A percentile compares a stretch with the other conserved stretches of the same genome.
phyloP scores from a whole-genome alignment of 2,888 invertebrate genomes.

The Oxystoma pomonae region DNA sequence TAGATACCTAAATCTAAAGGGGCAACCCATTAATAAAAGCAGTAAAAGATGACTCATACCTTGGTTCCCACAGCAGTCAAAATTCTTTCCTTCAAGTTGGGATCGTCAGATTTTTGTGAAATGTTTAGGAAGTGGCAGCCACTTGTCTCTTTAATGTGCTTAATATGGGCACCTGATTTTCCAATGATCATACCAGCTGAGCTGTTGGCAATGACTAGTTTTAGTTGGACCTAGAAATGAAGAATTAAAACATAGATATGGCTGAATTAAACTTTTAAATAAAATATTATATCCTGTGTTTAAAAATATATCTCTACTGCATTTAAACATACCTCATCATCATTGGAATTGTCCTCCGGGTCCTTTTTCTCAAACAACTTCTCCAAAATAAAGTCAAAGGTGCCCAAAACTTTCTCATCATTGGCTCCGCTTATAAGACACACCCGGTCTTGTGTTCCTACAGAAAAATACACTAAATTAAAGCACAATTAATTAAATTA shows the following conservation, averaged over 20 bases:
- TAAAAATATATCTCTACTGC: not conserved
- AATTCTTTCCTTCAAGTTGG: not conserved
- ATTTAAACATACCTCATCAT: not conserved
- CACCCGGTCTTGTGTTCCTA: not conserved
- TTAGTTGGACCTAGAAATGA: not conserved
- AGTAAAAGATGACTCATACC: no score
- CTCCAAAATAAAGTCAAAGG: not conserved
- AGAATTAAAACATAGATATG: not conserved
- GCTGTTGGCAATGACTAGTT: not conserved
- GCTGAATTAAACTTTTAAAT: not conserved
- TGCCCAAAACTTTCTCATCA: not conserved
- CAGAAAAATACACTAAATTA: not conserved
- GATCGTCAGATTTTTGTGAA: not conserved
- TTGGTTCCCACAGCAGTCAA: not conserved
- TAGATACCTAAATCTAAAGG: no score
- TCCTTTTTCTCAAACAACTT: conserved; percentile 1
- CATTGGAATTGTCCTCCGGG: not conserved
- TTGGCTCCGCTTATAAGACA: not conserved
- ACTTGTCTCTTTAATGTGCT: not conserved
- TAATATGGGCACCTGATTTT: not conserved
- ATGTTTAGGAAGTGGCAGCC: not conserved
- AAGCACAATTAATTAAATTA: no score
- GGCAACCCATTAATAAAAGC: no score
- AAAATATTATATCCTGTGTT: not conserved
- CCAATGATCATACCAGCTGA: conserved; percentile 1